These are phyloP conservation scores for Macrochelys suwanniensis DNA, from an alignment of 2,797 vertebrate species.

Conservation along the genomic window DNA sequence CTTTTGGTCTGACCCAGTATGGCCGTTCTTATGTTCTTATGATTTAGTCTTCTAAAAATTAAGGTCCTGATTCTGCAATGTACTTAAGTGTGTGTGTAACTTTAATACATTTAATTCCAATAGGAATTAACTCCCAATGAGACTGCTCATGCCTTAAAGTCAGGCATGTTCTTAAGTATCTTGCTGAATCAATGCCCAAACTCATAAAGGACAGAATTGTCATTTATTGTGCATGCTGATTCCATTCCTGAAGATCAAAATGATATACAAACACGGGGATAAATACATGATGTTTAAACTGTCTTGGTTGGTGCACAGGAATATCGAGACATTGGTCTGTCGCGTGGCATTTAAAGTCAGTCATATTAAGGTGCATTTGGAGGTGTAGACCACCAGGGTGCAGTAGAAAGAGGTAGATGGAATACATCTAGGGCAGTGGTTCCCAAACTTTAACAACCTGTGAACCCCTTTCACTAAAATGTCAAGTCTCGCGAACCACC, in stretches of 20 bases:
- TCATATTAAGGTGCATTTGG: background rate
- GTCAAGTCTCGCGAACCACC: too few relatives aligned
- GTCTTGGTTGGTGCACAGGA: background rate
- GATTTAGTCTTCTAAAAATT: background rate
- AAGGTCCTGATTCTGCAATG: background rate
- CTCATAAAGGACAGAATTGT: background rate
- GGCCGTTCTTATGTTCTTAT: too few relatives aligned
- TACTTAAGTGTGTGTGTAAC: background rate
- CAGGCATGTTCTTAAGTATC: background rate
- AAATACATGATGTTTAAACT: background rate
- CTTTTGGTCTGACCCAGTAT: too few relatives aligned
- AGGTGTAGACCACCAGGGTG: background rate
- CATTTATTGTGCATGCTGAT: background rate
- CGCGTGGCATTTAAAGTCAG: accelerated
- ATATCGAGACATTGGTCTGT: accelerated
- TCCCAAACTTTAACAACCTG: too few relatives aligned
- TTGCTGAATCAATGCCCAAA: background rate
- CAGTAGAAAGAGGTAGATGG: background rate
- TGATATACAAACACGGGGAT: background rate
- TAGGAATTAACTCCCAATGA: background rate
- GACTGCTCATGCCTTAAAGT: background rate
- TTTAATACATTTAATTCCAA: background rate
- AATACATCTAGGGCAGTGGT: background rate
- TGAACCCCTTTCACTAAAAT: too few relatives aligned
- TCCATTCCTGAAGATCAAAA: background rate